phyloP scores from a whole-genome alignment of 2,113 vertebrate species.

The Hyaena hyaena region DNA sequence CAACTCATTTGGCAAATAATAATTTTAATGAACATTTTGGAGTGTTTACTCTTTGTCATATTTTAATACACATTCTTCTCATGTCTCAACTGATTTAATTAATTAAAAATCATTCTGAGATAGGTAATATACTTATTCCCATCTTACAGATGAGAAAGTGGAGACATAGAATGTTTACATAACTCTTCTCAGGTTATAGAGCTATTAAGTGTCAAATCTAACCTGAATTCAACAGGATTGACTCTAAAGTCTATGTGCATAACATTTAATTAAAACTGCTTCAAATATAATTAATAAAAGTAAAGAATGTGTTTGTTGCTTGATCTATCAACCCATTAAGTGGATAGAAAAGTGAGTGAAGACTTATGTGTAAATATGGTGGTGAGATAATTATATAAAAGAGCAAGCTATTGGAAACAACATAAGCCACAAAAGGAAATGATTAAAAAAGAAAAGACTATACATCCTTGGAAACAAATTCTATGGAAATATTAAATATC shows the following conservation, averaged over 20 bases:
- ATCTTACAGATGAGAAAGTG: not conserved
- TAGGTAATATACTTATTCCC: not conserved
- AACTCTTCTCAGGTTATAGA: not conserved
- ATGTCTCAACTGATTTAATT: not conserved
- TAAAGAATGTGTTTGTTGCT: not conserved
- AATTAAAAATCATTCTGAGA: not conserved
- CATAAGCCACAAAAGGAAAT: not conserved
- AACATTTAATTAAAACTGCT: not conserved
- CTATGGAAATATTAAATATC: not conserved
- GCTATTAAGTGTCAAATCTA: not conserved
- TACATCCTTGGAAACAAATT: not conserved
- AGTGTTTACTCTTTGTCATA: not conserved
- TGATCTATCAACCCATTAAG: not conserved
- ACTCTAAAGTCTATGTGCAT: not conserved
- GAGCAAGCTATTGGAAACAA: not conserved
- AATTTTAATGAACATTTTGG: not conserved
- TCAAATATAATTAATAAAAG: not conserved
- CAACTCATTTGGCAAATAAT: not conserved
- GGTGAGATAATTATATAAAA: not conserved
- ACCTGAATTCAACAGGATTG: not conserved
- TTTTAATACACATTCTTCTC: not conserved
- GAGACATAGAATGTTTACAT: not conserved
- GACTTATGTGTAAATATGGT: not conserved
- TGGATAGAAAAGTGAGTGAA: not conserved
- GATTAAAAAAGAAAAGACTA: not conserved